Conservation (phyloP, 2,113 vertebrate species). For the Phrynosoma platyrhinos region DNA sequence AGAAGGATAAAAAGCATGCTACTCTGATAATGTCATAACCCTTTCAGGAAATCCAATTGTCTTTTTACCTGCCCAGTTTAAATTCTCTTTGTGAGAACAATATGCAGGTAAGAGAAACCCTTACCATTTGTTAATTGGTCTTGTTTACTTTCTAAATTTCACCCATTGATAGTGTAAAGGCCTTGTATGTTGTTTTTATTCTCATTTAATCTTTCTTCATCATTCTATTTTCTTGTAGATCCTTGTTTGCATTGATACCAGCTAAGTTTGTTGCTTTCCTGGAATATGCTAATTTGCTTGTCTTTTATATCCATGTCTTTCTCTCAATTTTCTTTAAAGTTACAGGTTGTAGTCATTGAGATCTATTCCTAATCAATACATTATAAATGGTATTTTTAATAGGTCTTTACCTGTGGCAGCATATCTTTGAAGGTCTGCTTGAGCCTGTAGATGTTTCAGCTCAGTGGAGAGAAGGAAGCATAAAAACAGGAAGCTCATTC, state of each 20-base stretch:
- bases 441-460: slow-evolving; percentile 86
- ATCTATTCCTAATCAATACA: background rate
- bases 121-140: background rate
- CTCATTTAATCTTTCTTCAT: background rate
- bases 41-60: background rate
- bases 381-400: slow-evolving; percentile 45
- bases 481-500: slow-evolving; percentile 83
- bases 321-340: background rate
- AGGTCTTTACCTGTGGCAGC: slow-evolving; percentile 97
- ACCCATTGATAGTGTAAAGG: background rate
- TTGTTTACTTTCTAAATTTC: no score
- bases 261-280: background rate
- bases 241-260: background rate
- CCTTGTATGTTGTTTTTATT: background rate
- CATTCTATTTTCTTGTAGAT: background rate
- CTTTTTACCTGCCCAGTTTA: background rate
- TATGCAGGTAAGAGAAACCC: background rate
- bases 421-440: slow-evolving; percentile 91
- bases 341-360: background rate
- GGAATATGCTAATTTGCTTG: background rate
- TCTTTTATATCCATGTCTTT: slow-evolving; percentile 6
- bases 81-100: background rate
- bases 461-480: slow-evolving; percentile 93
- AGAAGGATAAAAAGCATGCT: background rate
- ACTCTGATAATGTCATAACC: background rate